Evolutionary conservation across 2,888 invertebrate species (phyloP).

Genomic region (Danaus chrysippus): DNA sequence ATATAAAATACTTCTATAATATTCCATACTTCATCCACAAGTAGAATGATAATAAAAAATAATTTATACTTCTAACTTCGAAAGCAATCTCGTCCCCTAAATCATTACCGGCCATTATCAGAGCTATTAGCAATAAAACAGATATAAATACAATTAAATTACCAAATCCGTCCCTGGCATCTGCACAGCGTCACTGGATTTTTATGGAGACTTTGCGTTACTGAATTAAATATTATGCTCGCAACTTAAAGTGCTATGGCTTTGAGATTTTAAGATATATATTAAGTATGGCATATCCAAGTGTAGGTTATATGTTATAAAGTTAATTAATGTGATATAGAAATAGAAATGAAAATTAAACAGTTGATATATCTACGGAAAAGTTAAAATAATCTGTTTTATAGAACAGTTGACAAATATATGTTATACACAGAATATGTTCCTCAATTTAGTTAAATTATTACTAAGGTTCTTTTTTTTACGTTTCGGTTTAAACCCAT

Average conservation of each 20-base stretch:
- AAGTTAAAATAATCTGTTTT: too few relatives aligned
- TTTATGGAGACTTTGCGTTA: constrained; percentile 72
- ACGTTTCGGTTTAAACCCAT: neutral
- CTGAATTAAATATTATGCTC: constrained; percentile 76
- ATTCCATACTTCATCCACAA: too few relatives aligned
- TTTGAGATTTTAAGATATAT: constrained; percentile 75
- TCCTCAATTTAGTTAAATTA: too few relatives aligned
- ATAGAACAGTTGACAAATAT: too few relatives aligned
- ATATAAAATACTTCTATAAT: too few relatives aligned
- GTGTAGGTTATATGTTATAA: too few relatives aligned
- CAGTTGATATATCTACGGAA: too few relatives aligned
- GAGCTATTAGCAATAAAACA: constrained; percentile 72
- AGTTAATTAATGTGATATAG: too few relatives aligned
- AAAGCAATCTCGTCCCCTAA: constrained; percentile 37
- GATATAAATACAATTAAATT: constrained; percentile 73
- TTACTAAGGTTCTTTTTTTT: too few relatives aligned
- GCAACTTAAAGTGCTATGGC: constrained; percentile 71
- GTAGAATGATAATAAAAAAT: constrained; percentile 3
- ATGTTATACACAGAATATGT: too few relatives aligned
- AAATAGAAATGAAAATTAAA: too few relatives aligned
- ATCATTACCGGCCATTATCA: constrained; percentile 70
- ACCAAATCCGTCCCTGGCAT: constrained; percentile 71
- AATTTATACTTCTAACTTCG: neutral
- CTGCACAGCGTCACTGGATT: constrained; percentile 77
- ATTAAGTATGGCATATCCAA: constrained; percentile 31